Conservation (phyloP, 2,113 vertebrate species). For the Brachyhypopomus occidentalis region DNA sequence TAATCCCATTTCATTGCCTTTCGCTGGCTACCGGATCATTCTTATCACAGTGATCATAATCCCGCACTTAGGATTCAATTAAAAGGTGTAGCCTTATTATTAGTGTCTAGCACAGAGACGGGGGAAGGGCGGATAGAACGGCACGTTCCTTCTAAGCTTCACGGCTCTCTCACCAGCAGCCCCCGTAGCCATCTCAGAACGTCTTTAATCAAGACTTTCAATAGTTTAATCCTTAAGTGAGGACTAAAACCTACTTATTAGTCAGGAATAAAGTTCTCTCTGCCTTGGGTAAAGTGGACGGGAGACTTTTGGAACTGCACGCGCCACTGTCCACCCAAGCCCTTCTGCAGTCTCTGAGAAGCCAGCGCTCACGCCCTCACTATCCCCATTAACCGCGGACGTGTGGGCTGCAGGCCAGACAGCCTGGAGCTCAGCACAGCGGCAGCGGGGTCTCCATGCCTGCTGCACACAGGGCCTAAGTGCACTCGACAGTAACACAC, state of each 20-base stretch:
- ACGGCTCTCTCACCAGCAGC: not conserved
- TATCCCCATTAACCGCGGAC: not conserved
- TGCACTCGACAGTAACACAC: not conserved
- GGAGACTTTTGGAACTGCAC: too few relatives aligned
- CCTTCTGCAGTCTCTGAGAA: too few relatives aligned
- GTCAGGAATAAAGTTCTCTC: not conserved
- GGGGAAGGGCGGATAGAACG: conserved; percentile 7
- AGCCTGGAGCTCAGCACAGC: not conserved
- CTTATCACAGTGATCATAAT: conserved; percentile 29
- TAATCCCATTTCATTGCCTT: conserved; percentile 15
- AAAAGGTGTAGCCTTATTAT: conserved; percentile 25
- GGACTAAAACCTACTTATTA: not conserved
- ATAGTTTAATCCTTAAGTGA: not conserved
- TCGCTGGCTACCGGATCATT: conserved; percentile 15
- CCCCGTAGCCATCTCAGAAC: too few relatives aligned
- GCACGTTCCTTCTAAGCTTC: not conserved
- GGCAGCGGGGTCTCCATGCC: not conserved
- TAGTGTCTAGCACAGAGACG: conserved; percentile 15
- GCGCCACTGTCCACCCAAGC: too few relatives aligned
- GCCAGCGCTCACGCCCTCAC: not conserved
- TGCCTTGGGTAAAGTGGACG: too few relatives aligned
- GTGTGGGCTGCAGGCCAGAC: not conserved
- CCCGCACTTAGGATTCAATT: conserved; percentile 30
- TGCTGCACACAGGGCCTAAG: not conserved
- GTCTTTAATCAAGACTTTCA: not conserved